phyloP scores from a whole-genome alignment of 23 tunicate species.

The Trididemnum nubilum region DNA sequence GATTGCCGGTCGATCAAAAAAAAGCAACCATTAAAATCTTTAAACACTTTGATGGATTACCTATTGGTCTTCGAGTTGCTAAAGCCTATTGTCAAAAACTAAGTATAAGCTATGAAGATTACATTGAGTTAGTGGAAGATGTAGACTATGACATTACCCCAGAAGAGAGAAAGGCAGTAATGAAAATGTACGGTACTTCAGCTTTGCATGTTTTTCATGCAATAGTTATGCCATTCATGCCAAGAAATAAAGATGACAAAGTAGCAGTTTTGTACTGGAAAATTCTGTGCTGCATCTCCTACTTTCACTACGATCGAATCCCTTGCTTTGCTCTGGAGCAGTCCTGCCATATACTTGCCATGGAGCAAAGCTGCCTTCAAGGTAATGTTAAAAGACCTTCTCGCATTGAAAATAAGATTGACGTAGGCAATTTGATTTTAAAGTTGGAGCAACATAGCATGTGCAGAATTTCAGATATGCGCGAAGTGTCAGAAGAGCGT shows the following conservation, averaged over 20 bases:
- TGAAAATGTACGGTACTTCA: neutral
- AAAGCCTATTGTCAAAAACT: constrained; percentile 8
- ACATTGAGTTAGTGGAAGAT: neutral
- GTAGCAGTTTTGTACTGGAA: constrained; percentile 1
- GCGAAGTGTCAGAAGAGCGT: neutral
- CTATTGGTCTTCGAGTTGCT: constrained; percentile 26
- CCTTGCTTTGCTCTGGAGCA: constrained; percentile 3
- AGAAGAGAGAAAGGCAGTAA: neutral
- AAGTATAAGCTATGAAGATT: constrained; percentile 11
- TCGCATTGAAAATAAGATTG: neutral
- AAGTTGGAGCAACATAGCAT: neutral
- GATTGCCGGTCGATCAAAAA: neutral
- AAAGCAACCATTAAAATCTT: constrained; percentile 3
- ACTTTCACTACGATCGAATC: constrained; percentile 33
- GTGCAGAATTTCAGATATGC: constrained; percentile 32
- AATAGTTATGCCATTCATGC: constrained; percentile 5
- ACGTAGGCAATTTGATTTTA: neutral
- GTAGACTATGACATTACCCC: neutral
- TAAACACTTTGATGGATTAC: constrained; percentile 13
- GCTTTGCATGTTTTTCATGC: too few relatives aligned
- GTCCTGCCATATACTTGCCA: neutral
- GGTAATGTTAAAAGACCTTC: neutral
- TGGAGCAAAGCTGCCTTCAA: constrained; percentile 31
- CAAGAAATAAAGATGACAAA: neutral
- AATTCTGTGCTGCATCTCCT: constrained; percentile 15